These are phyloP conservation scores for Poeciliopsis prolifica DNA, from an alignment of 2,113 vertebrate genomes.

Conservation along the genomic window DNA sequence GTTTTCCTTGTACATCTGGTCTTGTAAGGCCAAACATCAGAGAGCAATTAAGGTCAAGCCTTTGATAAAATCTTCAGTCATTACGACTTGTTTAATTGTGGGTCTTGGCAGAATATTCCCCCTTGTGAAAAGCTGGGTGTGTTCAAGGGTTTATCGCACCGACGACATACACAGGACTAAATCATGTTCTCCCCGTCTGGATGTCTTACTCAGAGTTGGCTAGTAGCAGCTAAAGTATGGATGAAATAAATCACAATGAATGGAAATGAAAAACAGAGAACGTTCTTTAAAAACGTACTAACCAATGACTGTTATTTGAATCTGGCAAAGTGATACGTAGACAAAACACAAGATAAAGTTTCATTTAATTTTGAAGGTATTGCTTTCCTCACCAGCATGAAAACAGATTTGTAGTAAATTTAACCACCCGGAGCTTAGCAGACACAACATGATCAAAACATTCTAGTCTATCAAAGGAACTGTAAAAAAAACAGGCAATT, in stretches of 20 bases:
- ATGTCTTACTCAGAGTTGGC: constrained; percentile 63
- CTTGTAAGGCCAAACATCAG: constrained; percentile 74
- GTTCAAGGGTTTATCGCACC: constrained; percentile 63
- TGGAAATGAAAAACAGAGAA: constrained; percentile 32
- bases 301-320: constrained; percentile 46
- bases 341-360: constrained; percentile 59
- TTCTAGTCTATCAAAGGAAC: constrained; percentile 24
- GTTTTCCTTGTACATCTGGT: constrained; percentile 46
- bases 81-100: constrained; percentile 74
- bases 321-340: constrained; percentile 19
- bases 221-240: constrained; percentile 66
- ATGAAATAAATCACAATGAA: constrained; percentile 61
- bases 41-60: constrained; percentile 72
- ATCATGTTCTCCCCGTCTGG: constrained; percentile 66
- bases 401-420: constrained; percentile 60
- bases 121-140: constrained; percentile 74
- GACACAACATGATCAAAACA: constrained; percentile 49
- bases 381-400: constrained; percentile 41
- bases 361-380: constrained; percentile 48
- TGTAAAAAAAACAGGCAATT: constrained; percentile 57
- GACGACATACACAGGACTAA: constrained; percentile 69
- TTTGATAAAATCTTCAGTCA: constrained; percentile 77
- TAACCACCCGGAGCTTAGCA: constrained; percentile 46
- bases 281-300: constrained; percentile 45
- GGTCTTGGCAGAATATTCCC: constrained; percentile 73